phyloP scores from a whole-genome alignment of 1,140 invertebrate genomes.

The Cydia fagiglandana region DNA sequence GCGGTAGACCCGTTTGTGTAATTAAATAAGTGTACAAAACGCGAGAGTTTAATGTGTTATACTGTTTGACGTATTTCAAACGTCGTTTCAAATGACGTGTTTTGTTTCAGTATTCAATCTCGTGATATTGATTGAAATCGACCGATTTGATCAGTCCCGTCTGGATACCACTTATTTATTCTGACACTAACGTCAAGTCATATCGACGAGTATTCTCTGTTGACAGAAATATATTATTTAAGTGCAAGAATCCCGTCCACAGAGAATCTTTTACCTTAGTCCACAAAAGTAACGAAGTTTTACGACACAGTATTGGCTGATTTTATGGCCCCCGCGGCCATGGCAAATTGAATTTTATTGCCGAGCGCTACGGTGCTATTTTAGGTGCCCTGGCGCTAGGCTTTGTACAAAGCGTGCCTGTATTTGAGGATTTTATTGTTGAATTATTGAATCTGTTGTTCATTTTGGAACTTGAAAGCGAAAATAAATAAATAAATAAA shows the following conservation, averaged over 20 bases:
- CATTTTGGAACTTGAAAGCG: neutral
- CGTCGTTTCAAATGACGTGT: too few species aligned
- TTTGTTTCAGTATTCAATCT: too few species aligned
- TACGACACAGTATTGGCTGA: conserved; percentile 18
- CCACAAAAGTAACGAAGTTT: conserved; percentile 16
- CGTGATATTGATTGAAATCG: too few species aligned
- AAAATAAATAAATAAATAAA: too few species aligned
- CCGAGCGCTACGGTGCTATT: neutral
- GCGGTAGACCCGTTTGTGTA: too few species aligned
- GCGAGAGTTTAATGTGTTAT: too few species aligned
- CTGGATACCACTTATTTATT: too few species aligned
- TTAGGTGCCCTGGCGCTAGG: neutral
- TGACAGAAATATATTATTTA: neutral
- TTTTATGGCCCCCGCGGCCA: conserved; percentile 8
- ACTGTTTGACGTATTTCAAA: too few species aligned
- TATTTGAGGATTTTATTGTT: neutral
- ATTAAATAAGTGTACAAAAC: too few species aligned
- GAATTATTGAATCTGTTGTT: conserved; percentile 10
- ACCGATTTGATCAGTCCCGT: too few species aligned
- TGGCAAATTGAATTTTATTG: conserved; percentile 23
- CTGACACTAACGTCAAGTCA: too few species aligned
- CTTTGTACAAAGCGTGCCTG: neutral
- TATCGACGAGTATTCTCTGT: neutral
- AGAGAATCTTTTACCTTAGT: neutral
- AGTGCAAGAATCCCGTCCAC: neutral